Evolutionary conservation across 2,888 invertebrate species (phyloP), one percentile per base, ranked within the genome.

Genomic region (Hanleya hanleyi): DNA sequence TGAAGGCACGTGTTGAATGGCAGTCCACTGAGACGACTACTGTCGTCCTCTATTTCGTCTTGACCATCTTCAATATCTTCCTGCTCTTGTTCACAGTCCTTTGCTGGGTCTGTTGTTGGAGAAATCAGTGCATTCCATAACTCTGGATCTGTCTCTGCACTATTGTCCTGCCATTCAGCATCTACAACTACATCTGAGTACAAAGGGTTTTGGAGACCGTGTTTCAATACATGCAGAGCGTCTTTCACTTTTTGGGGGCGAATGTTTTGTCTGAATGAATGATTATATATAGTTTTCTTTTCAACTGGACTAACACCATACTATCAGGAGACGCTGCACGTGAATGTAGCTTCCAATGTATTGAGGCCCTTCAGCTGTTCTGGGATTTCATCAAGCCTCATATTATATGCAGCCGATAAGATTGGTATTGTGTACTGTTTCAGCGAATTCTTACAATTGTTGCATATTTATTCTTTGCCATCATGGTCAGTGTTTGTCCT

Each of bases 1-100:
- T 77, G 75, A 22, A 77, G 37, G 38, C 75, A 77, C 18, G 69
- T 65, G 33, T 75, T 62, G 36, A 73, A 73, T 35, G 70, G 75
- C 22, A 77, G 61, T 1, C 74, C 74, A 67, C 64, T 67, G 41
- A 41, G 41, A 26, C 62, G 26, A 29, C 33, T 62, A 5, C 32
- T 33, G 12, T 6, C 5, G 18, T 62, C 62, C 32, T 62, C 62
- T 32, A 62, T 32, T 62, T 26, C 62, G 18, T 32, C 32, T 62
- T 33, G 26, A 33, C 33, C 62, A 26, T 62, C 62, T 62, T 62
- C 62, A 41, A 18, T 41, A 18, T 62, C 33, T 62, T 62, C 62
- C 32, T 62, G 62, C 33, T 26, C 15, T 62, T 62, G 26, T 62
- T 62, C 32, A 62, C 33, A 18, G 6, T 62, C 33, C 26, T 57